Conservation (phyloP, 37 sponge, comb jelly and placozoan species). For the Halichondria panicea region DNA sequence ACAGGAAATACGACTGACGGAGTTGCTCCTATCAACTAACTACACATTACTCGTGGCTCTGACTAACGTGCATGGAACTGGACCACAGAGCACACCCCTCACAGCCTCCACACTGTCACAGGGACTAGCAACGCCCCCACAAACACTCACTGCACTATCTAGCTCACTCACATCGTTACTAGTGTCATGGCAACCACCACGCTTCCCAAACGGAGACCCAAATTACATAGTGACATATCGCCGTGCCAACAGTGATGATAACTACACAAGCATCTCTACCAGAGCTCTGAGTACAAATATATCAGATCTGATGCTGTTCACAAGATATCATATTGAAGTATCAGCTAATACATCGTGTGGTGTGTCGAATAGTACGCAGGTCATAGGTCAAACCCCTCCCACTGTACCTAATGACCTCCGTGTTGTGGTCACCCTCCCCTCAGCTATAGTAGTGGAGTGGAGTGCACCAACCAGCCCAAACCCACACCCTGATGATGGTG, state of each 20-base stretch:
- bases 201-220: neutral
- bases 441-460: constrained; percentile 9
- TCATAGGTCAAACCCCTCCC: neutral
- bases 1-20: too few species aligned
- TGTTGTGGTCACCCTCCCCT: neutral
- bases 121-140: constrained; percentile 34
- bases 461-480: constrained; percentile 2
- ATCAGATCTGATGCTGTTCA: constrained; percentile 21
- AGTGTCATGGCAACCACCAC: constrained; percentile 20
- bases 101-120: neutral
- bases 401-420: neutral
- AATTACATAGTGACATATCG: constrained; percentile 2
- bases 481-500: too few species aligned
- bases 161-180: neutral
- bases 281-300: neutral
- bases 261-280: neutral
- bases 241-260: neutral
- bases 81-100: constrained; percentile 2
- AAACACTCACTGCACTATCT: neutral
- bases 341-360: constrained; percentile 11
- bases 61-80: constrained; percentile 9
- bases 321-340: constrained; percentile 31
- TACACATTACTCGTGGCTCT: constrained; percentile 31
- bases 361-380: neutral
- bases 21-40: too few species aligned